These are phyloP conservation scores for Empidonax traillii DNA, from an alignment of 2,113 vertebrate genomes.

Conservation along the genomic window DNA sequence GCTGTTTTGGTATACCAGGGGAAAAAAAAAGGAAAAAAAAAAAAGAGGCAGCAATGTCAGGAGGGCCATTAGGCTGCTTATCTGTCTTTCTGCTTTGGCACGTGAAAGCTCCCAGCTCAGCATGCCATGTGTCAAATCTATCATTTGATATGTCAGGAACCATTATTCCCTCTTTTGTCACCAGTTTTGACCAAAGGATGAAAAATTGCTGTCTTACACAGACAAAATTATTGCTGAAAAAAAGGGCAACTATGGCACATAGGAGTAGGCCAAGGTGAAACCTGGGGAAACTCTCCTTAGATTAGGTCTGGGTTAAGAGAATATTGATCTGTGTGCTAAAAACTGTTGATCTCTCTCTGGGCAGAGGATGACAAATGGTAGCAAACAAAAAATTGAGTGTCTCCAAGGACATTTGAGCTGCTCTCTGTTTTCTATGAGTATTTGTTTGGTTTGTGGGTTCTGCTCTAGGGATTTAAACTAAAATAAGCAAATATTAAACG, in stretches of 20 bases:
- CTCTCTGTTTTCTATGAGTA: conserved; percentile 64
- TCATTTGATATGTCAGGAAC: conserved; percentile 87
- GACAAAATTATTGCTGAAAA: conserved; percentile 88
- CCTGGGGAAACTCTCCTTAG: conserved; percentile 85
- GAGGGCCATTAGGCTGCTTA: conserved; percentile 84
- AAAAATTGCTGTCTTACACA: conserved; percentile 88
- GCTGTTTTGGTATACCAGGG: conserved; percentile 30
- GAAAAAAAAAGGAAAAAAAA: neutral
- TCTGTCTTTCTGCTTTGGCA: conserved; percentile 85
- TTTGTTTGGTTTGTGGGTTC: conserved; percentile 78
- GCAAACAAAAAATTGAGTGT: conserved; percentile 91
- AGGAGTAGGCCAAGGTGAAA: conserved; percentile 86
- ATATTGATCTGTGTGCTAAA: conserved; percentile 98
- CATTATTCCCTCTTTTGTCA: conserved; percentile 93
- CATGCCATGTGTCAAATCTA: conserved; percentile 83
- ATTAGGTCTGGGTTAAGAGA: conserved; percentile 96
- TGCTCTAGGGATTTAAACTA: conserved; percentile 71
- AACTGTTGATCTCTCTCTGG: conserved; percentile 98
- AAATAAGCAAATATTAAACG: conserved; percentile 77
- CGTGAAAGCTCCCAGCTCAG: conserved; percentile 77
- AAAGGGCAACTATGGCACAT: conserved; percentile 66
- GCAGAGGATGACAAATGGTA: conserved; percentile 94
- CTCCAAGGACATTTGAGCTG: conserved; percentile 86
- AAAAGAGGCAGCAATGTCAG: conserved; percentile 77
- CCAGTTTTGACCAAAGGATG: conserved; percentile 89